These are phyloP conservation scores for Centropus bengalensis DNA, from an alignment of 2,113 vertebrate genomes.

Conservation along the genomic window DNA sequence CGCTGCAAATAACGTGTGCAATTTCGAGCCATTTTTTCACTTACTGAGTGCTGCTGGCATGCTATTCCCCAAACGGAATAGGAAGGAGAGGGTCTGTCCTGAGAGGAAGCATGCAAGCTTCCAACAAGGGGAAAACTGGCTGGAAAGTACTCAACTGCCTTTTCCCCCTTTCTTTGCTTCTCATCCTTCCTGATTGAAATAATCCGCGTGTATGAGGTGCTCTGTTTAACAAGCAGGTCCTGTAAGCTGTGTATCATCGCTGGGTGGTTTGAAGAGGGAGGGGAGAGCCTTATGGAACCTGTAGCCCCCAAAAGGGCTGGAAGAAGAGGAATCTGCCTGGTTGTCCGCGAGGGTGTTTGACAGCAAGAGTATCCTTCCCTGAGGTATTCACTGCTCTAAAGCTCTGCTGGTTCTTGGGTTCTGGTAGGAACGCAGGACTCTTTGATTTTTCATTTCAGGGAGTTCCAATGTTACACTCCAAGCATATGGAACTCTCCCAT, in stretches of 20 bases:
- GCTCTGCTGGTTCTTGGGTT: not conserved
- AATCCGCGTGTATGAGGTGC: not conserved
- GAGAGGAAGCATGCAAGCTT: not conserved
- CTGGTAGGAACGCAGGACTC: not conserved
- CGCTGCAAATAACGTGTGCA: slow-evolving; percentile 39
- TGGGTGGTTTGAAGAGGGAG: not conserved
- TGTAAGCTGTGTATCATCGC: not conserved
- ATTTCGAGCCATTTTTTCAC: slow-evolving; percentile 12
- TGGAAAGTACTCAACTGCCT: rapidly evolving
- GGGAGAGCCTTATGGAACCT: not conserved
- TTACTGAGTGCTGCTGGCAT: slow-evolving; percentile 9
- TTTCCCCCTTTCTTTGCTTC: not conserved
- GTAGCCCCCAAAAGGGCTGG: not conserved
- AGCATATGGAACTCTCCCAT: not conserved
- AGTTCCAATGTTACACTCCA: not conserved
- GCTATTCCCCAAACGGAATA: not conserved
- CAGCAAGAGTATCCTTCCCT: not conserved
- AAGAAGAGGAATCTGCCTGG: not conserved
- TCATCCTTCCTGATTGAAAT: not conserved
- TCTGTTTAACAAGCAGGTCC: not conserved
- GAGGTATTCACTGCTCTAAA: not conserved
- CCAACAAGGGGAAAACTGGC: not conserved
- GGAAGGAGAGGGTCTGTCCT: not conserved
- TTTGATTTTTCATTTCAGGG: not conserved
- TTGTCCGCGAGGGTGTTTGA: not conserved